Percentiles rank a stretch among this genome's conserved stretches.
phyloP scores from a whole-genome alignment of 2,113 vertebrate species.

The Ovis aries region ARS-UI_Ramb_v3.0 NC_056056.1:161243501-161244000 shows the following conservation, averaged over 20 bases:
- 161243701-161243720: background rate
- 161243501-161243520: background rate
- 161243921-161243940: background rate
- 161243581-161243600: slow-evolving; percentile 10
- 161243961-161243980: background rate
- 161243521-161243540: slow-evolving; percentile 14
- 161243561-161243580: background rate
- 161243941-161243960: background rate
- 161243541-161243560: background rate
- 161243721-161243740: background rate
- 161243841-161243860: background rate
- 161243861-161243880: background rate
- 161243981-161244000: background rate
- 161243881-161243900: slow-evolving; percentile 10
- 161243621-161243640: background rate
- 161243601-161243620: background rate
- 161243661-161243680: background rate
- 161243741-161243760: background rate
- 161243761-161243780: background rate
- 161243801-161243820: background rate
- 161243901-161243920: background rate
- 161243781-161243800: background rate
- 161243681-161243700: background rate
- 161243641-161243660: background rate
- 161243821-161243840: slow-evolving; percentile 13